Evolutionary conservation across 2,113 vertebrate species (phyloP).

Genomic region (Chaenocephalus aceratus): DNA sequence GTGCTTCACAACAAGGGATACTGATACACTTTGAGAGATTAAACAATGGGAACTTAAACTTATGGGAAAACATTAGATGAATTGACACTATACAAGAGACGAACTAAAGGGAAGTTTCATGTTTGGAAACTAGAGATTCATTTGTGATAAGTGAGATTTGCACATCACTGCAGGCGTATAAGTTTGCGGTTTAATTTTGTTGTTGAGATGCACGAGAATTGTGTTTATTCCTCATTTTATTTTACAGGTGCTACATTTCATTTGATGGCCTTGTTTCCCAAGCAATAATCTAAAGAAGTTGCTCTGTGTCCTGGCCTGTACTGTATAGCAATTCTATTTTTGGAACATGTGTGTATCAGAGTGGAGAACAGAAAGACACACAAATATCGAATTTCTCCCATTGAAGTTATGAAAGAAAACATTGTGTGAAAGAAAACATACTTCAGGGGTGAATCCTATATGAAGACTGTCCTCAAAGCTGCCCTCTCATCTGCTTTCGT

Average conservation of each 20-base stretch:
- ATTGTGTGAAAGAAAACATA: not conserved
- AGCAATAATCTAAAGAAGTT: no score
- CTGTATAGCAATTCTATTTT: not conserved
- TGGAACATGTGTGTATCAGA: not conserved
- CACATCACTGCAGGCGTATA: not conserved
- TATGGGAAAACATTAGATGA: not conserved
- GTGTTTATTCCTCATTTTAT: no score
- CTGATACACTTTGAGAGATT: no score
- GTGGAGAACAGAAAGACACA: no score
- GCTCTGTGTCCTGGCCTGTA: not conserved
- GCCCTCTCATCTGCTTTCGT: not conserved
- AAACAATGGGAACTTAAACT: no score
- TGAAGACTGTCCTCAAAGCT: not conserved
- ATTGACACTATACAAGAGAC: not conserved
- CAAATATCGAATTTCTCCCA: fast-evolving
- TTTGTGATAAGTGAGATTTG: not conserved
- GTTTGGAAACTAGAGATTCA: not conserved
- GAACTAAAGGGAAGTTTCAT: not conserved
- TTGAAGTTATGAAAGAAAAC: not conserved
- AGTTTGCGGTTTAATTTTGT: not conserved
- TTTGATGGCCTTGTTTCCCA: no score
- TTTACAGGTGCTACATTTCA: no score
- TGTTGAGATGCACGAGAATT: no score
- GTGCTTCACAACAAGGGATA: no score
- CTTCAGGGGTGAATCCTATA: not conserved